Evolutionary conservation across 2,797 vertebrate genomes (phyloP), one percentile per base, ranked within the genome.

Genomic region (Spinus pinus): DNA sequence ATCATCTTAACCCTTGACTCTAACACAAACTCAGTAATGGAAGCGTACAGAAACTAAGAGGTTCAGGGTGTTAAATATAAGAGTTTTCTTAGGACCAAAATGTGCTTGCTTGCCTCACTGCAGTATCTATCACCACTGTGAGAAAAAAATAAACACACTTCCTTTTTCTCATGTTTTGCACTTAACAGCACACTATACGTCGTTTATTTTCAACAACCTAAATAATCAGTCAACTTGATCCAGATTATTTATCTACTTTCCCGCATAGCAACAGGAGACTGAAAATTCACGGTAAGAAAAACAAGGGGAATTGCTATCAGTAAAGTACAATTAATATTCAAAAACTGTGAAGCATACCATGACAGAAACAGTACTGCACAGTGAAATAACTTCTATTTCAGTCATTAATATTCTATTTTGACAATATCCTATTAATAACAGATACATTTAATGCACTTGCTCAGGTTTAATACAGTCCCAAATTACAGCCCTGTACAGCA

Each of bases 41-140:
- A 75, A 73, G 25, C 12, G 10, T 25, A 69, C 25, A 67, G 33
- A 82, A 88, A 71, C 21, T 20, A 92, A 23, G 1, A 77, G 2
- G 2, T 28, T 9, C 16, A 50, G 7, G 5, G 18, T 6, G 1
- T 35, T 86, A 37, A 60, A 67, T 8, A 0, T 10, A 81, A 57
- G 4, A 27, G 24, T 71, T 41, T 80, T 81, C 57, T 47, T 30
- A 44, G 12, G 19, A 79, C 12, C 20, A 81, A 49, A 86, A 90
- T 7, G 3, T 71, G 31, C 18, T 75, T 85, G 31, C 19, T 69
- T 65, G 53, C 18, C 42, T 23, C 31, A 71, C 9, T 54, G 53
- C 27, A 74, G 39, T 6, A 67, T 44, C 25, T 86, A 66, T 21
- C 62, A 77, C 3, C 12, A 71, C 9, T 20, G 39, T 4, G 22